Evolutionary conservation across 2,888 invertebrate species (phyloP).

Genomic region (Caradrina clavipalpis): DNA sequence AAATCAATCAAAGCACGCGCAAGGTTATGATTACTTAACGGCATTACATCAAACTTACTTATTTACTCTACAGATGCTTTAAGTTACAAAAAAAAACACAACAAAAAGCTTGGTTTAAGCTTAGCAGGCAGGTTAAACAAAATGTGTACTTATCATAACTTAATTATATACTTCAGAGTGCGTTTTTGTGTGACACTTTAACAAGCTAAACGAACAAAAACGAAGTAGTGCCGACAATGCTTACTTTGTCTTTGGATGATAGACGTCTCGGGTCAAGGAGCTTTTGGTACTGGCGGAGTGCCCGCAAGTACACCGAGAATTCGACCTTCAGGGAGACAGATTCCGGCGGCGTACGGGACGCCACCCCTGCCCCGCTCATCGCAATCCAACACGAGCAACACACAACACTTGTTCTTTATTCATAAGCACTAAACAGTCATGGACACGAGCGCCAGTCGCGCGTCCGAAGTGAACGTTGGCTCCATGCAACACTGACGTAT

Average conservation of each 20-base stretch:
- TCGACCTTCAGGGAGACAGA: slow-evolving; percentile 77
- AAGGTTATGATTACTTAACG: slow-evolving; percentile 53
- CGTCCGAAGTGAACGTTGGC: slow-evolving; percentile 90
- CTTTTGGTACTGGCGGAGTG: slow-evolving; percentile 92
- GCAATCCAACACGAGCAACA: slow-evolving; percentile 70
- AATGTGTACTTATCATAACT: slow-evolving; percentile 4
- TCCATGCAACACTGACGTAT: slow-evolving; percentile 87
- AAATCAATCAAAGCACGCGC: slow-evolving; percentile 37
- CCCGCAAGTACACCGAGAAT: slow-evolving; percentile 90
- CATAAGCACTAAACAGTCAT: slow-evolving; percentile 78
- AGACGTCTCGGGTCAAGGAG: slow-evolving; percentile 90
- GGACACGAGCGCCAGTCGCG: slow-evolving; percentile 82
- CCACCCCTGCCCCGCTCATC: slow-evolving; percentile 86
- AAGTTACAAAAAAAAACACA: not conserved
- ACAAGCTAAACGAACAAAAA: slow-evolving; percentile 15
- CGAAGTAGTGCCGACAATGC: slow-evolving; percentile 64
- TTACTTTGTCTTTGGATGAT: slow-evolving; percentile 89
- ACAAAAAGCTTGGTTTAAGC: not conserved
- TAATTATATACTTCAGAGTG: slow-evolving; percentile 3
- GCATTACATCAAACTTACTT: slow-evolving; percentile 19
- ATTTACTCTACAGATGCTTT: slow-evolving; percentile 3
- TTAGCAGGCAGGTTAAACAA: slow-evolving; percentile 8
- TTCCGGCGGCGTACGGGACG: slow-evolving; percentile 78
- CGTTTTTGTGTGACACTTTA: slow-evolving; percentile 1
- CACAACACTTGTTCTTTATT: slow-evolving; percentile 77